These are phyloP conservation scores for Drosophila mimetica DNA, from an alignment of 2,888 invertebrate genomes.

Conservation along the genomic window DNA sequence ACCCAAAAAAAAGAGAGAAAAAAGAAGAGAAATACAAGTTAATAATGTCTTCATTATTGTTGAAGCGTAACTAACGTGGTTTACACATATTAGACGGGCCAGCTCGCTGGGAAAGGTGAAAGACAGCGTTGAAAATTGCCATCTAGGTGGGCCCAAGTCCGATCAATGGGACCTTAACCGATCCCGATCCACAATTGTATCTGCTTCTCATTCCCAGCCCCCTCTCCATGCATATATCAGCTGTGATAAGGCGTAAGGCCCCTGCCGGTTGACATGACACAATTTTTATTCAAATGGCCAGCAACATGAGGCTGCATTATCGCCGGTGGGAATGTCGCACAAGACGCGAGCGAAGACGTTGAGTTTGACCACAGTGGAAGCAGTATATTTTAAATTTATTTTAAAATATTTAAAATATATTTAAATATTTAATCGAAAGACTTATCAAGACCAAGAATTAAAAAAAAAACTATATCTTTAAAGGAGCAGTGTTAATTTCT, in stretches of 20 bases:
- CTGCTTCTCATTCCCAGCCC: conserved; percentile 3
- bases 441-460: no score
- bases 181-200: conserved; percentile 42
- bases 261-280: conserved; percentile 68
- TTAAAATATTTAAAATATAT: no score
- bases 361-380: conserved; percentile 22
- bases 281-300: conserved; percentile 79
- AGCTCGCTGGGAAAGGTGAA: conserved; percentile 54
- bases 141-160: conserved; percentile 48
- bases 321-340: conserved; percentile 75
- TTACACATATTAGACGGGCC: conserved; percentile 83
- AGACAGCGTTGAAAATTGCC: conserved; percentile 65
- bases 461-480: no score
- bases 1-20: conserved; percentile 13
- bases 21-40: conserved; percentile 76
- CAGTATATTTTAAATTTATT: neutral
- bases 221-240: conserved; percentile 15
- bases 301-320: conserved; percentile 73
- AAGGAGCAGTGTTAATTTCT: no score
- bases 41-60: conserved; percentile 83
- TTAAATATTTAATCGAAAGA: no score
- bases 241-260: conserved; percentile 63
- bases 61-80: conserved; percentile 82
- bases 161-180: conserved; percentile 45
- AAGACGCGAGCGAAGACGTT: conserved; percentile 49